Base-by-base conservation (phyloP, 1,140 invertebrate species). In the Temnothorax curvispinosus region DNA sequence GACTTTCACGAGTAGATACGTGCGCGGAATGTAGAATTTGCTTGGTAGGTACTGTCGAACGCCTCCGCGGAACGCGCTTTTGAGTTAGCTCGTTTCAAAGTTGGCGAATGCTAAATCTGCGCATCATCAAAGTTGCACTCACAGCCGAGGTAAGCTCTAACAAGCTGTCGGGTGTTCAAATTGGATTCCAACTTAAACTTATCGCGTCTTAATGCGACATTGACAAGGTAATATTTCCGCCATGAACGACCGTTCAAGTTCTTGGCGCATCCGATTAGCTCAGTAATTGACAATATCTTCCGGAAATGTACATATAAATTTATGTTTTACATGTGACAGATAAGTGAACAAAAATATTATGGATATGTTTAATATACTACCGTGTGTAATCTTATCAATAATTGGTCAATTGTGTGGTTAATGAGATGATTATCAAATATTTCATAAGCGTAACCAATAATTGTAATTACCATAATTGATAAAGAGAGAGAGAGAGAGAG, bases 31-130 rank as follows among this genome's bases (percentile, higher is more conserved):
- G 76, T 67, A 77, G 62, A 87, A 90, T 89, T 87, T 67, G 84
- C 76, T 78, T 84, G 85, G 58, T 50, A 41, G 77, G 18, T 32
- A 75, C 47, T 15, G 69, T 54, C 88, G 84, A 87, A 87, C 64
- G 71, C 64, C 41, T 44, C 32, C 65, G 65, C 65, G 41, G 8
- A 67, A 80, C 80, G 71, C 64, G 81, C 86, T 78, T 90, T 90
- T 80, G 81, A 88, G 71, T 72, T 90, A 74, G 41, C 35, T 50
- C 60, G 76, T 80, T 86, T 58, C 77, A 67, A 90, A 91, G 89
- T 91, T 91, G 77, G 69, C 81, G 75, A 84, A 84, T 84, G 87
- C 85, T 90, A 91, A 91, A 91, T 88, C 89, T 88, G 87, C 67
- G 87, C 72, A 80, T 89, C 84, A 82, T 82, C 86, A 84, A 90